Evolutionary conservation across 37 sponge, comb jelly and placozoan genomes (phyloP).

Genomic region (Theonella swinhoei): DNA sequence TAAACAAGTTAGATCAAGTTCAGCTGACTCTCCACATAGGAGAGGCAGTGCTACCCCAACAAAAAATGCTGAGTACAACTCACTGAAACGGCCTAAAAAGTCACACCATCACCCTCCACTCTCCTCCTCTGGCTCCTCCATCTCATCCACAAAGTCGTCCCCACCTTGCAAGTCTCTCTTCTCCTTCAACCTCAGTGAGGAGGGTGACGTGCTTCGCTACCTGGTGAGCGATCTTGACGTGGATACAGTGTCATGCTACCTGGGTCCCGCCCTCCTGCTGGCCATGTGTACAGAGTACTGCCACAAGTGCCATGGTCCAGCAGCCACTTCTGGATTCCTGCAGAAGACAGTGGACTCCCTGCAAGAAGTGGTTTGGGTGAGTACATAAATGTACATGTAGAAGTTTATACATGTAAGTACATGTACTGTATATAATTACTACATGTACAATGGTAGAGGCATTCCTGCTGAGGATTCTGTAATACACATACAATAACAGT

Average conservation of each 20-base stretch:
- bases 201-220: slow-evolving; percentile 23
- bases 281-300: slow-evolving; percentile 60
- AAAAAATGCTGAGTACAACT: not conserved
- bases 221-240: not conserved
- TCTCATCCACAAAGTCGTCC: not conserved
- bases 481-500: too few relatives aligned
- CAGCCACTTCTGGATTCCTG: slow-evolving; percentile 16
- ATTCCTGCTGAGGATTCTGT: too few relatives aligned
- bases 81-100: not conserved
- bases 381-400: slow-evolving; percentile 10
- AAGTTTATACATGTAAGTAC: not conserved
- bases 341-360: slow-evolving; percentile 39
- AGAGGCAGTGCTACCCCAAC: not conserved
- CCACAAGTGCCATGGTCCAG: slow-evolving; percentile 28
- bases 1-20: not conserved
- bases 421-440: too few relatives aligned
- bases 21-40: not conserved
- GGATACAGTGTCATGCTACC: slow-evolving; percentile 10
- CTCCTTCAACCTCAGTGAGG: slow-evolving; percentile 23
- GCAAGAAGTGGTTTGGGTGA: slow-evolving; percentile 68
- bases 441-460: too few relatives aligned
- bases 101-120: not conserved
- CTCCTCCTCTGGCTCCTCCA: not conserved
- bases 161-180: slow-evolving; percentile 29
- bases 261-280: slow-evolving; percentile 62